A percentile compares a stretch with the other conserved stretches of the same genome.
phyloP scores from a whole-genome alignment of 2,797 vertebrate species.

The Parambassis ranga region DNA sequence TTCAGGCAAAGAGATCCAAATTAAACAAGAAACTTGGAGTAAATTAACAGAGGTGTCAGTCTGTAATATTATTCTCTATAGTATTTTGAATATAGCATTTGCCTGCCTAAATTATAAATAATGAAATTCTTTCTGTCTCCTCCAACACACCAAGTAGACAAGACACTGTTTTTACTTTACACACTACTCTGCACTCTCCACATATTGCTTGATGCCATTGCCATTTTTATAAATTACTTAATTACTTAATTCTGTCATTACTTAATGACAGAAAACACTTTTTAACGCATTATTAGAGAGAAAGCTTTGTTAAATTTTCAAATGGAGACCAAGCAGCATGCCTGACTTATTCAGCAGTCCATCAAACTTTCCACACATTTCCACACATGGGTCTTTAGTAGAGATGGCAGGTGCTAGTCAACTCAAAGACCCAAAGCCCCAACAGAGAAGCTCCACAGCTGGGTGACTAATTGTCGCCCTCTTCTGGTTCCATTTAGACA shows the following conservation, averaged over 20 bases:
- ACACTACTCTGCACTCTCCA: no score
- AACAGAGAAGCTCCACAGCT: background rate
- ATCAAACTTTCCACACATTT: background rate
- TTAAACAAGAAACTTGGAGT: conserved; percentile 10
- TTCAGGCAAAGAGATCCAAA: conserved; percentile 27
- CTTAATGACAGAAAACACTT: no score
- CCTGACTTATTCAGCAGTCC: background rate
- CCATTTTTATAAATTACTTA: no score
- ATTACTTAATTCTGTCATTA: no score
- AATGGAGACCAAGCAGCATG: background rate
- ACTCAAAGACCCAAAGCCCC: background rate
- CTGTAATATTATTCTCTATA: background rate
- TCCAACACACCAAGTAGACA: background rate
- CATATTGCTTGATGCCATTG: no score
- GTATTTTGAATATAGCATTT: background rate
- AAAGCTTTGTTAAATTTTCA: background rate
- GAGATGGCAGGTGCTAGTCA: conserved; percentile 39
- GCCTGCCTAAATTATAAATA: background rate
- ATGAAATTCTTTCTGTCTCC: background rate
- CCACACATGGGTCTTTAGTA: background rate
- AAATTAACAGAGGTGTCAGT: background rate
- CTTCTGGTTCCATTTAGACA: conserved; percentile 38
- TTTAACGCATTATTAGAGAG: no score
- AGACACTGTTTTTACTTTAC: no score
- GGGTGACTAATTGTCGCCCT: conserved; percentile 49